Evolutionary conservation across 2,113 vertebrate species (phyloP).

Genomic region (Xiphophorus maculatus): DNA sequence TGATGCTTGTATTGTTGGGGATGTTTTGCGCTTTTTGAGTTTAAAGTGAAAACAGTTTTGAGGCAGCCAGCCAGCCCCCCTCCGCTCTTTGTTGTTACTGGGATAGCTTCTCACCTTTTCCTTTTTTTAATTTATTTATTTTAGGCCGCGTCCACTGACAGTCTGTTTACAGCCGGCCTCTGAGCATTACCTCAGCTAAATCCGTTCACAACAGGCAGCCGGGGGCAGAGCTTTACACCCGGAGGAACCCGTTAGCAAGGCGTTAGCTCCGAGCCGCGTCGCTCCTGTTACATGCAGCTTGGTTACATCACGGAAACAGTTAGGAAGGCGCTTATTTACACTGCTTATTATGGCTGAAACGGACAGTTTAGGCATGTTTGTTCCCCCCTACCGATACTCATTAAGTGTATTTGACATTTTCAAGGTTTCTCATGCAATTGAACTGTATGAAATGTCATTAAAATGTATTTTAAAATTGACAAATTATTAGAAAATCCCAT

Average conservation of each 20-base stretch:
- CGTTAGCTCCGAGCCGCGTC: not conserved
- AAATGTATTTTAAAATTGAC: not conserved
- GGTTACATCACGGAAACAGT: not conserved
- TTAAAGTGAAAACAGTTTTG: not conserved
- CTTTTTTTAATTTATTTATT: too few species aligned
- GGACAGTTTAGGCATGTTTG: not conserved
- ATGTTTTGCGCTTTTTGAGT: not conserved
- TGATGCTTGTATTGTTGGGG: fast-evolving
- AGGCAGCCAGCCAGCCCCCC: not conserved
- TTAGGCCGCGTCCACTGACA: constrained; percentile 49
- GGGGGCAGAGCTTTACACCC: constrained; percentile 65
- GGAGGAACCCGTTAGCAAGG: constrained; percentile 46
- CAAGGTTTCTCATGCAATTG: too few species aligned
- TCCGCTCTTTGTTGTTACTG: constrained; percentile 69
- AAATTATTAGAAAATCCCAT: not conserved
- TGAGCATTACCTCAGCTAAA: constrained; percentile 51
- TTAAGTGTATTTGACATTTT: too few species aligned
- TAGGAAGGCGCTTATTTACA: not conserved
- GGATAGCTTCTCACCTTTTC: constrained; percentile 55
- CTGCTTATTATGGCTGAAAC: not conserved
- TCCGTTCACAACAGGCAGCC: constrained; percentile 19
- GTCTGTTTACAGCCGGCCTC: constrained; percentile 38
- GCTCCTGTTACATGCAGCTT: not conserved
- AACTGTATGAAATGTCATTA: too few species aligned
- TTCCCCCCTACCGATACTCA: too few species aligned